Evolutionary conservation across 2,888 invertebrate genomes (phyloP).

Genomic region (Antitype chi): DNA sequence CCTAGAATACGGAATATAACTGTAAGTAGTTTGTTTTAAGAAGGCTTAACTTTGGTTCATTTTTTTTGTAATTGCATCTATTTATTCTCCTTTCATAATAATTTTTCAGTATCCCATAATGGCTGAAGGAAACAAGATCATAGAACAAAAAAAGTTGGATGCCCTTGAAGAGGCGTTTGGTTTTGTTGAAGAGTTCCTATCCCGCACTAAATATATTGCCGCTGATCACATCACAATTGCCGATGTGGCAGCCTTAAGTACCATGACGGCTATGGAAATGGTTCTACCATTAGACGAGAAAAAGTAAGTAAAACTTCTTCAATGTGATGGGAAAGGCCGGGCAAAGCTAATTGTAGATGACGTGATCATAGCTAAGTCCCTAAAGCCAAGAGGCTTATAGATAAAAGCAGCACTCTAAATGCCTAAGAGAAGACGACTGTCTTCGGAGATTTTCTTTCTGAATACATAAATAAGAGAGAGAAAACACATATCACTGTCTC

Average conservation of each 20-base stretch:
- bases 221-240: conserved; percentile 38
- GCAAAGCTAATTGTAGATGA: too few relatives aligned
- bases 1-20: conserved; percentile 79
- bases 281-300: conserved; percentile 4
- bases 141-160: conserved; percentile 7
- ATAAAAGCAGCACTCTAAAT: too few relatives aligned
- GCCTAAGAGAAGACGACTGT: too few relatives aligned
- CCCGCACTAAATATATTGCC: conserved; percentile 22
- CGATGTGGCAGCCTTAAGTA: conserved; percentile 17
- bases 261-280: neutral
- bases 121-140: conserved; percentile 6
- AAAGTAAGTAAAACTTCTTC: conserved; percentile 18
- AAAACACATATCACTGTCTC: too few relatives aligned
- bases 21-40: conserved; percentile 75
- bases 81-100: neutral
- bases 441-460: too few relatives aligned
- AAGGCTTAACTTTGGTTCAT: neutral
- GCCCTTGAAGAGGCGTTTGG: conserved; percentile 20
- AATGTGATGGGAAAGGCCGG: too few relatives aligned
- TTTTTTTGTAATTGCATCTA: neutral
- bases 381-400: too few relatives aligned
- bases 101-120: conserved; percentile 22
- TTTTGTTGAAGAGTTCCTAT: conserved; percentile 36
- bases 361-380: too few relatives aligned
- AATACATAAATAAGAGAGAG: too few relatives aligned